A percentile compares a stretch with the other conserved stretches of the same genome.
Conservation (phyloP, 1,140 invertebrate species). For the Sesamia nonagrioides region DNA sequence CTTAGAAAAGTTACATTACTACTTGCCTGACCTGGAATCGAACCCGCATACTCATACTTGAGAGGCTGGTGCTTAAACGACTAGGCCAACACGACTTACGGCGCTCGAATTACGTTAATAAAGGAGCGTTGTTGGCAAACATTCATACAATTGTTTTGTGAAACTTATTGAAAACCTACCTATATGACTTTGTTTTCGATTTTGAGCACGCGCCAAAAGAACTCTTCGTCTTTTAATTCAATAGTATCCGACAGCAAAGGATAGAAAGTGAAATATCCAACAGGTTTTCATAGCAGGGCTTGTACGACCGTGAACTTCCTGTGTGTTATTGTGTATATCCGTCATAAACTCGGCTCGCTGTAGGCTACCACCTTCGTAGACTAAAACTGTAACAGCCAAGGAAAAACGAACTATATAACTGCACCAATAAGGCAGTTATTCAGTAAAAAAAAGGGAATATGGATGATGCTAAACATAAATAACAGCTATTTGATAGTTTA, state of each 20-base stretch:
- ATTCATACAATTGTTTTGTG: no score
- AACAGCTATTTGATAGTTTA: constrained; percentile 17
- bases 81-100: no score
- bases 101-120: no score
- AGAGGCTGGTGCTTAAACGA: no score
- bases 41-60: no score
- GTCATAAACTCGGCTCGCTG: constrained; percentile 44
- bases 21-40: no score
- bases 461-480: neutral
- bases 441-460: no score
- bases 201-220: no score
- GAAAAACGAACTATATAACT: neutral
- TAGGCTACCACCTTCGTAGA: constrained; percentile 38
- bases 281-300: constrained; percentile 55
- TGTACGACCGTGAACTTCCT: constrained; percentile 76
- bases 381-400: neutral
- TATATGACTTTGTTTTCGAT: no score
- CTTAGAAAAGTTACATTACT: no score
- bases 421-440: neutral
- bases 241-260: constrained; percentile 31
- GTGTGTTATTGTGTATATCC: constrained; percentile 55
- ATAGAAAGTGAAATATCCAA: constrained; percentile 62
- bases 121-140: no score
- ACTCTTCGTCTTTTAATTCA: neutral
- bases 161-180: no score